Conservation (phyloP, 2,113 vertebrate species). For the Oreotrochilus melanogaster region DNA sequence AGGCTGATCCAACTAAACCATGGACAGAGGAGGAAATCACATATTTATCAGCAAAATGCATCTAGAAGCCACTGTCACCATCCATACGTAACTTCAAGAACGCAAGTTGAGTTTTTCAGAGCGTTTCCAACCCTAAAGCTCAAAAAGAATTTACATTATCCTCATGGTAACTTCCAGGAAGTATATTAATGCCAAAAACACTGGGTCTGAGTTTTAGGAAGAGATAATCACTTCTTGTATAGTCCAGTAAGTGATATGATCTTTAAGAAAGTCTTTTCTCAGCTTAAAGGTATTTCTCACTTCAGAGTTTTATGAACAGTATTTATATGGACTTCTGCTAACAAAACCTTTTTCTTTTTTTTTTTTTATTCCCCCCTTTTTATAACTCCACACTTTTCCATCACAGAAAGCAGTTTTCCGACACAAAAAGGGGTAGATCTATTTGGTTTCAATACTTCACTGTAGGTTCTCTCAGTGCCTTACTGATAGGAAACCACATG, state of each 20-base stretch:
- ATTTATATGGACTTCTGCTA: not conserved
- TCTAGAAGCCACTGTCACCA: not conserved
- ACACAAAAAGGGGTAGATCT: not conserved
- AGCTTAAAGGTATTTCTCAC: not conserved
- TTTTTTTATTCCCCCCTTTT: fast-evolving
- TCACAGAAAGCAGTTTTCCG: not conserved
- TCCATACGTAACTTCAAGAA: not conserved
- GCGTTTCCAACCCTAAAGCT: not conserved
- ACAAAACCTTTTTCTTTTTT: not conserved
- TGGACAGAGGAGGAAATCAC: not conserved
- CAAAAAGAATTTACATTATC: not conserved
- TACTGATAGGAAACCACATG: not conserved
- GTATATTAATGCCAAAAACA: not conserved
- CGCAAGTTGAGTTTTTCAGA: not conserved
- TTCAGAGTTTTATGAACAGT: not conserved
- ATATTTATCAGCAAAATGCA: not conserved
- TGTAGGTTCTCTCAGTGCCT: not conserved
- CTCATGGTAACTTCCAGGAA: not conserved
- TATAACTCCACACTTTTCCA: not conserved
- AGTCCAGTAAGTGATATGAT: not conserved
- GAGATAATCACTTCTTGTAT: not conserved
- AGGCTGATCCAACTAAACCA: not conserved
- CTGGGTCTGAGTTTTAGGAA: not conserved
- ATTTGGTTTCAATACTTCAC: slow-evolving; percentile 11
- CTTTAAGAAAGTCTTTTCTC: not conserved